Evolutionary conservation across 1,140 invertebrate genomes (phyloP).

Genomic region (Coelopa frigida): DNA sequence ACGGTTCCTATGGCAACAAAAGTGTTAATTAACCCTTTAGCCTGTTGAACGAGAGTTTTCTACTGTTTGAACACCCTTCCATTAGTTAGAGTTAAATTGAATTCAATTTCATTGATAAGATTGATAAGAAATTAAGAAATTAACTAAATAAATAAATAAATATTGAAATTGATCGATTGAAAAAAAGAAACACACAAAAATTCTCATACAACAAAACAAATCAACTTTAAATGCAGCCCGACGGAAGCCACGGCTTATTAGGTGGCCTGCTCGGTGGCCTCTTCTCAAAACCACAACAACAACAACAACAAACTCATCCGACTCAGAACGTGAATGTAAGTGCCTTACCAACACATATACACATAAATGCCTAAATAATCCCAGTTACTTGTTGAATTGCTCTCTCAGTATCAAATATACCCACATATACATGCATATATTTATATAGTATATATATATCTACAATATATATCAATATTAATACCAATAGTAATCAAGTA

Average conservation of each 20-base stretch:
- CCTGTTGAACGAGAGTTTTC: too few species aligned
- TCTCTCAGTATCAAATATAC: background rate
- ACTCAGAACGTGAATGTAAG: constrained; percentile 42
- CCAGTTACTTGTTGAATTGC: too few species aligned
- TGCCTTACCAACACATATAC: constrained; percentile 27
- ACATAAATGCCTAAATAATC: background rate
- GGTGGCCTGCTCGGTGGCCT: constrained; percentile 44
- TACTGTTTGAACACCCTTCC: too few species aligned
- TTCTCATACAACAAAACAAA: constrained; percentile 9
- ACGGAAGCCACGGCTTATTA: constrained; percentile 43
- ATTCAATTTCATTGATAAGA: too few species aligned
- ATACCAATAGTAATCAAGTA: too few species aligned
- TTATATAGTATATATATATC: too few species aligned
- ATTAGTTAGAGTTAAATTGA: too few species aligned
- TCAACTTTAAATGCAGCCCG: constrained; percentile 30
- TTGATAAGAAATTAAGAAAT: background rate
- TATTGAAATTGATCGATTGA: background rate
- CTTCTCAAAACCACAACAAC: constrained; percentile 45
- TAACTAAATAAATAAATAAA: background rate
- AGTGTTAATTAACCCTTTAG: too few species aligned
- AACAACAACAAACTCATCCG: constrained; percentile 40
- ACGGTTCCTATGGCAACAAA: too few species aligned
- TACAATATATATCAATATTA: too few species aligned
- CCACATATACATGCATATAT: constrained; percentile 1
- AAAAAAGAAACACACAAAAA: background rate